phyloP scores from a whole-genome alignment of 2,797 vertebrate genomes.

The Myoxocephalus aenaeus region DNA sequence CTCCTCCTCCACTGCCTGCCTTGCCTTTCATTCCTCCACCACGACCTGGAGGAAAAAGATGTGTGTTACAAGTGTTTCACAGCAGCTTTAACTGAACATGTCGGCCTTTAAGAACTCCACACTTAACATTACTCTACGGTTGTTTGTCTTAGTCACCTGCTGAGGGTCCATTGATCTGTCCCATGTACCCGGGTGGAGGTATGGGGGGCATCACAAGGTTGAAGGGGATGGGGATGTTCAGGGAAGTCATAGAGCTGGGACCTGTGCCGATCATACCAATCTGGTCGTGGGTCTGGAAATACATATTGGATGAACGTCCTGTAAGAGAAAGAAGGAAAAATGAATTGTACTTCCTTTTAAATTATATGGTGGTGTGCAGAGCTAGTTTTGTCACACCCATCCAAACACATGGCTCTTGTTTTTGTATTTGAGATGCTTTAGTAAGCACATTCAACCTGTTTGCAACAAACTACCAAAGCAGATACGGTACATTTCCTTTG shows the following conservation, averaged over 20 bases:
- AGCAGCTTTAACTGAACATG: not conserved
- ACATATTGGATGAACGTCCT: slow-evolving; percentile 95
- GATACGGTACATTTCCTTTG: not conserved
- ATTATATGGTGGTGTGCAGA: not conserved
- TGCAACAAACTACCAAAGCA: not conserved
- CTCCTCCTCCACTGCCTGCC: slow-evolving; percentile 88
- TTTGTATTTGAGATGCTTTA: not conserved
- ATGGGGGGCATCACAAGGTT: slow-evolving; percentile 97
- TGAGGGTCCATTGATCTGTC: slow-evolving; percentile 92
- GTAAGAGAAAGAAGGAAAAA: not conserved
- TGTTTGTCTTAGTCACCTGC: slow-evolving; percentile 80
- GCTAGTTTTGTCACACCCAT: not conserved
- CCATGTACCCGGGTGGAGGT: slow-evolving; percentile 93
- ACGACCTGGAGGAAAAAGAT: slow-evolving; percentile 81
- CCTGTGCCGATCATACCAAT: slow-evolving; percentile 96
- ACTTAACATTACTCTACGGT: not conserved
- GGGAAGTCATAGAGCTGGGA: slow-evolving; percentile 90
- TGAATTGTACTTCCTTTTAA: not conserved
- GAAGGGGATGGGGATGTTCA: slow-evolving; percentile 98
- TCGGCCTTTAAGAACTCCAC: not conserved
- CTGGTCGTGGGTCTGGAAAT: slow-evolving; percentile 98
- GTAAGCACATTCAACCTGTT: not conserved
- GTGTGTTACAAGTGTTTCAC: not conserved
- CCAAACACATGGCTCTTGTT: not conserved
- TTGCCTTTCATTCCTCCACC: slow-evolving; percentile 92